These are phyloP conservation scores for Desmodus rotundus DNA, from an alignment of 2,113 vertebrate species.

Conservation along the genomic window DNA sequence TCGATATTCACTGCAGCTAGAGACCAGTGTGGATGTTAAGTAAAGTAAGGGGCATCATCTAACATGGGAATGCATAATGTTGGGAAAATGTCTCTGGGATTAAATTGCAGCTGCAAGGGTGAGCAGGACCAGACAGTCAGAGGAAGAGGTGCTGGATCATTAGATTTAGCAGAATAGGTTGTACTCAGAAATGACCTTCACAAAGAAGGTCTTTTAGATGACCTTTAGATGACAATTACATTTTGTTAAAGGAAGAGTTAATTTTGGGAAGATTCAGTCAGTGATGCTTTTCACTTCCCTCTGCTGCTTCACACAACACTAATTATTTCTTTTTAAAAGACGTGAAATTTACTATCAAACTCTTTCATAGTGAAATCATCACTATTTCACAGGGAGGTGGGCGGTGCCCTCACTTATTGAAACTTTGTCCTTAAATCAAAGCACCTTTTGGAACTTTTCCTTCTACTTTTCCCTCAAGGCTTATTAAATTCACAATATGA, in stretches of 20 bases:
- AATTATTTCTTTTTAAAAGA: background rate
- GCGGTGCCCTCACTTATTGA: background rate
- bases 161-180: background rate
- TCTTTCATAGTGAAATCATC: background rate
- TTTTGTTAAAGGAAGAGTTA: background rate
- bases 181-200: background rate
- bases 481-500: background rate
- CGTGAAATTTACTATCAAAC: background rate
- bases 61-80: background rate
- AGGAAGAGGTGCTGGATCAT: background rate
- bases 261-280: conserved; percentile 31
- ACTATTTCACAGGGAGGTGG: background rate
- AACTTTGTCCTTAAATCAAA: background rate
- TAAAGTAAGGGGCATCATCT: background rate
- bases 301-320: background rate
- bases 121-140: background rate
- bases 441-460: background rate
- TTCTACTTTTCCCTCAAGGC: background rate
- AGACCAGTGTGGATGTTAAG: background rate
- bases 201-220: no score
- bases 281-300: background rate
- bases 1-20: background rate
- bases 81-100: background rate
- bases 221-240: background rate
- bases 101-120: background rate